Percentiles rank a stretch among this genome's conserved stretches.
These are phyloP conservation scores for Brienomyrus brachyistius DNA, from an alignment of 2,113 vertebrate species.

Conservation along the genomic window DNA sequence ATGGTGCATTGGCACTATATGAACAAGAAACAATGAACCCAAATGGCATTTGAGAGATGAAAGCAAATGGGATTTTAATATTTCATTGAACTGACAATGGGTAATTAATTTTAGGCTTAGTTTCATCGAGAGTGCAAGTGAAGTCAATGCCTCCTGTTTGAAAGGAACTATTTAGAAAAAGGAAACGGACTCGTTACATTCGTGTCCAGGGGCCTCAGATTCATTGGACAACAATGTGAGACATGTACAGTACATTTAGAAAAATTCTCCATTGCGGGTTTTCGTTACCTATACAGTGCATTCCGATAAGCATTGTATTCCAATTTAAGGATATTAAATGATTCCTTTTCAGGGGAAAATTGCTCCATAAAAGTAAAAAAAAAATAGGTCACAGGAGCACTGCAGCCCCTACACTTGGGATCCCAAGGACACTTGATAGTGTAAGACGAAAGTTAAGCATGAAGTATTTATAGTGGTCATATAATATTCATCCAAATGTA, in stretches of 20 bases:
- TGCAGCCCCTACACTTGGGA: background rate
- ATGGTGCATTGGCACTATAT: background rate
- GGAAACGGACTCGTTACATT: background rate
- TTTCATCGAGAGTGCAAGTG: background rate
- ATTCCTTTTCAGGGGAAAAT: background rate
- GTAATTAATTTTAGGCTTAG: background rate
- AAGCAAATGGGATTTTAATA: background rate
- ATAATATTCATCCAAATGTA: constrained; percentile 5
- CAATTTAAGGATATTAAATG: background rate
- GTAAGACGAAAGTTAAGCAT: background rate
- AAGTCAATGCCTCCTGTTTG: background rate
- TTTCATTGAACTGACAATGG: background rate
- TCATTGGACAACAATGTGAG: background rate
- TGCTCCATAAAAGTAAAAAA: background rate
- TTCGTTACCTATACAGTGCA: background rate
- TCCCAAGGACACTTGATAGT: background rate
- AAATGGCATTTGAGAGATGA: background rate
- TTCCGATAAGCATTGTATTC: background rate
- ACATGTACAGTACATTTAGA: background rate
- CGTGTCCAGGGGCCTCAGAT: background rate
- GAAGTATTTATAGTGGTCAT: constrained; percentile 8
- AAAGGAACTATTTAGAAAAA: background rate
- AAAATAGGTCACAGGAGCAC: background rate
- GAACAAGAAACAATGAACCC: background rate
- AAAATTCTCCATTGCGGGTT: background rate